These are phyloP conservation scores for Agapornis canus DNA, from an alignment of 2,797 vertebrate genomes.

Conservation along the genomic window DNA sequence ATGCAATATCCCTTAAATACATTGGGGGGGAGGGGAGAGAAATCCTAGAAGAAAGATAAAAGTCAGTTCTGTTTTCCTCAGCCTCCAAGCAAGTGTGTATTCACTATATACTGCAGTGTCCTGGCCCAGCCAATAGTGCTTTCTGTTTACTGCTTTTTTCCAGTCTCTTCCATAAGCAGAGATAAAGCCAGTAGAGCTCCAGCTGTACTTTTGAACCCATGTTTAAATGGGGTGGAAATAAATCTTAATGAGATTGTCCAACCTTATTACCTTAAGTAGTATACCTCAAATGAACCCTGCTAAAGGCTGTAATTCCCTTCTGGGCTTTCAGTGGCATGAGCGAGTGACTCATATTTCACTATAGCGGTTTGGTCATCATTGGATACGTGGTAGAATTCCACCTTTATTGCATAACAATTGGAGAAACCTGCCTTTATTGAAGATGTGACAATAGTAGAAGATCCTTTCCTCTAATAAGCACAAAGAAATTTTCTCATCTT, in stretches of 20 bases:
- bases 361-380: background rate
- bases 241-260: slow-evolving; percentile 62
- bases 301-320: slow-evolving; percentile 30
- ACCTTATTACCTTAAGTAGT: slow-evolving; percentile 64
- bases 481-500: background rate
- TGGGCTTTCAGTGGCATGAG: slow-evolving; percentile 30
- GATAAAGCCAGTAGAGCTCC: slow-evolving; percentile 40
- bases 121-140: background rate
- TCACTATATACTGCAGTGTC: background rate
- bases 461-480: background rate
- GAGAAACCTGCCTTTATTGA: background rate
- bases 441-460: background rate
- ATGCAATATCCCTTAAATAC: background rate
- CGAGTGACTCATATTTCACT: slow-evolving; percentile 31
- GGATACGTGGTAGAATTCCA: background rate
- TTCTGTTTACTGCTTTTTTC: slow-evolving; percentile 39
- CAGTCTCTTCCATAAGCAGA: slow-evolving; percentile 31
- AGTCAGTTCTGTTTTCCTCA: background rate
- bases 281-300: slow-evolving; percentile 50
- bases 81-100: background rate
- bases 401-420: background rate
- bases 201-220: slow-evolving; percentile 58
- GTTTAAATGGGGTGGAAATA: slow-evolving; percentile 47
- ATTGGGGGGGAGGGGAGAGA: too few relatives aligned
- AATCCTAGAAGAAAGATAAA: background rate